A percentile compares a stretch with the other conserved stretches of the same genome.
Conservation (phyloP, 1,140 invertebrate genomes). For the Diachasmimorpha longicaudata region DNA sequence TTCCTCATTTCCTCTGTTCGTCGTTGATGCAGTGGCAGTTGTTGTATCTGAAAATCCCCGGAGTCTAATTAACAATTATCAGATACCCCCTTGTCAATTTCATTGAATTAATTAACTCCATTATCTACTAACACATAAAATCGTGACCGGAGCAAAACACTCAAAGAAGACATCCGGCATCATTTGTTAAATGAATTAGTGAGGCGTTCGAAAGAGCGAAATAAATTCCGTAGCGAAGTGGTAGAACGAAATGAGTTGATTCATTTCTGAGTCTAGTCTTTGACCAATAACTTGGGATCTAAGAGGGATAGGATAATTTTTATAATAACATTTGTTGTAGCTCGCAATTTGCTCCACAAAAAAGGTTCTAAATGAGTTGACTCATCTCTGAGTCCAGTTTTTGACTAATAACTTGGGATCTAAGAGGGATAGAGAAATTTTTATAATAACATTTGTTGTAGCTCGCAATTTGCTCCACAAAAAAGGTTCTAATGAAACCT, state of each 20-base stretch:
- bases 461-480: no score
- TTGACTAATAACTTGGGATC: no score
- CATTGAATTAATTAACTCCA: constrained; percentile 11
- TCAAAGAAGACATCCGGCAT: constrained; percentile 16
- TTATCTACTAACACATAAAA: not conserved
- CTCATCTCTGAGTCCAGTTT: no score
- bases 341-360: not conserved
- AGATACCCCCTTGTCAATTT: not conserved
- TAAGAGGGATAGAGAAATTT: no score
- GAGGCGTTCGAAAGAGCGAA: not conserved
- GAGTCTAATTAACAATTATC: not conserved
- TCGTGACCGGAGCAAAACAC: not conserved
- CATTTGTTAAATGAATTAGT: constrained; percentile 10
- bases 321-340: no score
- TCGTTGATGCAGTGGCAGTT: not conserved
- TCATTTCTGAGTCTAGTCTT: no score
- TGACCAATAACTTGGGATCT: no score
- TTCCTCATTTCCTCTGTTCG: not conserved
- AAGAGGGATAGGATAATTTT: no score
- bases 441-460: no score
- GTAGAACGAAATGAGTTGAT: no score
- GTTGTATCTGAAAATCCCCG: constrained; percentile 11
- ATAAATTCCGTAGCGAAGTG: not conserved
- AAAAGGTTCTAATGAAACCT: no score
- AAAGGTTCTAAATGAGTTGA: no score